Evolutionary conservation across 2,888 invertebrate species (phyloP), one percentile per base, ranked within the genome.

Genomic region (Ypsolopha scabrella): DNA sequence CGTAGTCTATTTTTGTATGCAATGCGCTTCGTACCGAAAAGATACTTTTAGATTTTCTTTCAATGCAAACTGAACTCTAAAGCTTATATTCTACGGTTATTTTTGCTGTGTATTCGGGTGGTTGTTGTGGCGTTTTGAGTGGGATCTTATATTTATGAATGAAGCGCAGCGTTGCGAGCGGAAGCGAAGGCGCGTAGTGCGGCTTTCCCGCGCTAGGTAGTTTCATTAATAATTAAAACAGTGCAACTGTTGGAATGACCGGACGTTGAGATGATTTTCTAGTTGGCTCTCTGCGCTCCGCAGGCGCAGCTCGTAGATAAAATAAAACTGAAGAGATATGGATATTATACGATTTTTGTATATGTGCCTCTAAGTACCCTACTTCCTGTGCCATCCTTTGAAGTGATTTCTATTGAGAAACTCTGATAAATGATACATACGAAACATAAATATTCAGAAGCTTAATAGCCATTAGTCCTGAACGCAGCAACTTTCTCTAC

Each of bases 211-310:
- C 72, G 70, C 70, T 77, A 75, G 73, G 68, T 74, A 76, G 83
- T 83, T 85, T 83, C 86, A 85, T 86, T 85, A 85, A 86, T 83
- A 85, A 85, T 85, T 85, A 85, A 85, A 86, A 81, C 73, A 67
- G 74, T 65, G 75, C 80, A 72, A 80, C 74, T 74, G 70, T 72
- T 43, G 49, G 53, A 51, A 52, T 53, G 51, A 36, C 53, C 83
- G 86, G 86, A 85, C 79, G 83, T 62, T 58, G 72, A 75, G 81
- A 82, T 81, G 81, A 76, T 86, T 85, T n/a, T 85, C 86, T 83
- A 83, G 80, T 68, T 35, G 36, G 11, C 65, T 68, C 69, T 69
- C 67, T 70, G 62, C 63, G 58, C 67, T 70, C 61, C 63, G 58
- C 68, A 61, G 64, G 62, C 67, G 67, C 71, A 69, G 68, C 72